phyloP scores from a whole-genome alignment of 2,797 vertebrate species.

The Pangasius larnaudii region DNA sequence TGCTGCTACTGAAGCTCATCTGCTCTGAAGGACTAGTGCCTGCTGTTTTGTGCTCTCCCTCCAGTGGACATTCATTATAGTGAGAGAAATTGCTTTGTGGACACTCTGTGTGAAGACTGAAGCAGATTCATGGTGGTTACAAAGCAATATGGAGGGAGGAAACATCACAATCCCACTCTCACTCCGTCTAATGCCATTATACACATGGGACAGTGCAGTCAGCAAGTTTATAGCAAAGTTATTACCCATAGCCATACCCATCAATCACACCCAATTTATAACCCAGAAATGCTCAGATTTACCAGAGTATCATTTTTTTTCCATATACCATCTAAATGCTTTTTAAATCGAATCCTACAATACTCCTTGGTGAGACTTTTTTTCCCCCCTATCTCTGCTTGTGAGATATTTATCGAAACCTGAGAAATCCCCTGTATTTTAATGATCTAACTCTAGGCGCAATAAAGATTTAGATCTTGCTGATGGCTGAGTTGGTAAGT shows the following conservation, averaged over 20 bases:
- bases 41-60: constrained; percentile 46
- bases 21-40: constrained; percentile 43
- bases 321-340: constrained; percentile 45
- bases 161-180: constrained; percentile 18
- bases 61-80: constrained; percentile 54
- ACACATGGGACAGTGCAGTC: constrained; percentile 48
- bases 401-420: constrained; percentile 59
- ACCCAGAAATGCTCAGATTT: constrained; percentile 28
- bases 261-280: constrained; percentile 43
- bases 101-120: constrained; percentile 45
- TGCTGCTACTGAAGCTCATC: constrained; percentile 42
- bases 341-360: constrained; percentile 42
- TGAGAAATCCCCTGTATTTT: constrained; percentile 54
- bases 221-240: constrained; percentile 40
- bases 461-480: constrained; percentile 46
- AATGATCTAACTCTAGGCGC: constrained; percentile 52
- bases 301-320: constrained; percentile 31
- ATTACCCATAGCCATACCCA: constrained; percentile 28
- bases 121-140: constrained; percentile 33
- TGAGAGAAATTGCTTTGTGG: constrained; percentile 56
- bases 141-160: constrained; percentile 17
- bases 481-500: constrained; percentile 34
- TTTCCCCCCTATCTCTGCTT: constrained; percentile 28
- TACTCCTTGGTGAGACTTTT: constrained; percentile 31
- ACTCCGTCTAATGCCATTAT: constrained; percentile 35